Percentiles rank a stretch among this genome's conserved stretches.
phyloP scores from a whole-genome alignment of 1,140 invertebrate genomes.

The Bombus cullumanus region DNA sequence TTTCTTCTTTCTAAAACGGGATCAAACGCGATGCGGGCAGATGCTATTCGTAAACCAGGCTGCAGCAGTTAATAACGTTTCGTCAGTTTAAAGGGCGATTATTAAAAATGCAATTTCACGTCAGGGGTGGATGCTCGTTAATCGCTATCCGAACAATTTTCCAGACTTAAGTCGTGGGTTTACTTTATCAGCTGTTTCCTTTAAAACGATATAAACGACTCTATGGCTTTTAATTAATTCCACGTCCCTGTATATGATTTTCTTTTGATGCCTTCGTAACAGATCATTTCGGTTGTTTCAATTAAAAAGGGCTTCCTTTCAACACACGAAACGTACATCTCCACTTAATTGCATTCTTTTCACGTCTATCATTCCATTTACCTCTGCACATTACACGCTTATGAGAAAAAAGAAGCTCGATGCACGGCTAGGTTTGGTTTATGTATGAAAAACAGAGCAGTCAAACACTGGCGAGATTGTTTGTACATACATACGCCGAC shows the following conservation, averaged over 20 bases:
- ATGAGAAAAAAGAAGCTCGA: background rate
- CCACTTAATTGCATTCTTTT: conserved; percentile 45
- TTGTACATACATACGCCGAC: conserved; percentile 20
- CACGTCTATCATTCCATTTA: background rate
- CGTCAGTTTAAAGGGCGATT: conserved; percentile 13
- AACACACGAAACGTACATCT: background rate
- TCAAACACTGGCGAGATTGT: conserved; percentile 18
- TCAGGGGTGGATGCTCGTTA: conserved; percentile 12
- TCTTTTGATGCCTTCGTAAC: background rate
- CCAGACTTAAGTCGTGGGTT: background rate
- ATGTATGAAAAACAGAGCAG: conserved; percentile 24
- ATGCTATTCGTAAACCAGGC: conserved; percentile 12
- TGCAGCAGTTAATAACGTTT: background rate
- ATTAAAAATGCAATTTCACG: conserved; percentile 41
- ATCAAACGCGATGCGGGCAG: background rate
- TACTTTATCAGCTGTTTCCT: conserved; percentile 10
- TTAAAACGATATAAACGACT: background rate
- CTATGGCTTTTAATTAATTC: conserved; percentile 32
- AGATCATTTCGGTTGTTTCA: conserved; percentile 41
- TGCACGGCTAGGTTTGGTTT: background rate
- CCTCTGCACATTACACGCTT: too few species aligned
- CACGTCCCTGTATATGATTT: background rate
- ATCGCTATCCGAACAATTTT: background rate
- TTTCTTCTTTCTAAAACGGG: conserved; percentile 2
- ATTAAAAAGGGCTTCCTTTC: conserved; percentile 22